Base-by-base conservation (phyloP, 53 echinoderm and acorn worm species). In the Actinopyga echinites region DNA sequence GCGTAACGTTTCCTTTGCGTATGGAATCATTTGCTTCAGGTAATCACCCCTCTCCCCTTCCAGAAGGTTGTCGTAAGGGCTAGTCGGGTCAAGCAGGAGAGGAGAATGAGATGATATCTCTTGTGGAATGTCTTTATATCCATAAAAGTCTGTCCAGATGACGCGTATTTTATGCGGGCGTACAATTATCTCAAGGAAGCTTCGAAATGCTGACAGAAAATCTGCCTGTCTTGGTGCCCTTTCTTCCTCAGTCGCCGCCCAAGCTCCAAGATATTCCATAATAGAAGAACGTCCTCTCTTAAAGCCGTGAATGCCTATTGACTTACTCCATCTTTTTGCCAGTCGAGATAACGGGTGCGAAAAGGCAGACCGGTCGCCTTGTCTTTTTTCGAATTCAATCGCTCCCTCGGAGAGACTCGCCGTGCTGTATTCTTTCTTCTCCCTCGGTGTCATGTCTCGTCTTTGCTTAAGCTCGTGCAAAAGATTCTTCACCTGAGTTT, bases 221-320 rank as follows among this genome's bases (percentile, higher is more conserved):
- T 56, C 57, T 28, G 49, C 20, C 5, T 28, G 24, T 24, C 0
- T 10, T 4, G 36, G 38, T 43, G 34, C 40, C 67, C 20, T 32
- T 15, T 67, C 67, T 35, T 78, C 78, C 29, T 56, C 57, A 20
- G 49, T 55, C 20, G 78, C 78, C 4, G 56, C 78, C 56, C 78
- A 55, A 0, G 20, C 32, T 22, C 49, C 75, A 24, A 75, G 45
- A 24, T 49, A 75, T 52, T 75, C 75, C 75, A 75, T 75, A 12
- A 75, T 75, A 8, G 43, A 44, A 22, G 75, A 75, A 6, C 75
- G 45, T 21, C 44, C 44, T 1, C 0, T 6, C 1, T 38, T 17
- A 5, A 75, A 75, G 0, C 75, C 75, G 25, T 40, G 45, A 20
- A 75, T 75, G 1, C 57, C 55, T 31, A 78, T 78, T 9, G 78